Conservation (phyloP, 2,113 vertebrate species). For the Lophochroa leadbeateri region DNA sequence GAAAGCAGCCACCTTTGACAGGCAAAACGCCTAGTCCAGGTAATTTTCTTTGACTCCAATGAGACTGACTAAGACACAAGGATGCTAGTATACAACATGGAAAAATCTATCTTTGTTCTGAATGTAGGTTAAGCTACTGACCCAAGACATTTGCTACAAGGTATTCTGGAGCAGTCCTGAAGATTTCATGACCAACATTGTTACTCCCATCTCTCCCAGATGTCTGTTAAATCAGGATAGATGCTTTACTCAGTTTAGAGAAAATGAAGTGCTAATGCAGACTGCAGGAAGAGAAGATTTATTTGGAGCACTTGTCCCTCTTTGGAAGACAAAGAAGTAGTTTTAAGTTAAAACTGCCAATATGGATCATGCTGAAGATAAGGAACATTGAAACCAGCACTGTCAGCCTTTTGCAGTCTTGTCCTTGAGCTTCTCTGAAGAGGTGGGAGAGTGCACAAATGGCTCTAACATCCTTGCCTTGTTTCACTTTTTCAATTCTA, state of each 20-base stretch:
- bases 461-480: neutral
- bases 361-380: constrained; percentile 14
- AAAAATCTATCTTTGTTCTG: neutral
- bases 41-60: neutral
- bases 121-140: neutral
- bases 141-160: neutral
- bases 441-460: neutral
- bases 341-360: constrained; percentile 26
- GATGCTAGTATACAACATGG: neutral
- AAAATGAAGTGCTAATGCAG: constrained; percentile 28
- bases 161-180: neutral
- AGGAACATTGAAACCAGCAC: neutral
- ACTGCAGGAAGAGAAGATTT: constrained; percentile 10
- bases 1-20: neutral
- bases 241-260: neutral
- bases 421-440: constrained; percentile 14
- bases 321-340: constrained; percentile 18
- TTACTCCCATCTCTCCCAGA: neutral
- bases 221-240: constrained; percentile 33
- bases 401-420: neutral
- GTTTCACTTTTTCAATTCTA: neutral
- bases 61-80: neutral
- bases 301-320: neutral
- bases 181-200: neutral
- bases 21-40: neutral